phyloP scores from a whole-genome alignment of 2,797 vertebrate species.

The Myiotriccus ornatus region DNA sequence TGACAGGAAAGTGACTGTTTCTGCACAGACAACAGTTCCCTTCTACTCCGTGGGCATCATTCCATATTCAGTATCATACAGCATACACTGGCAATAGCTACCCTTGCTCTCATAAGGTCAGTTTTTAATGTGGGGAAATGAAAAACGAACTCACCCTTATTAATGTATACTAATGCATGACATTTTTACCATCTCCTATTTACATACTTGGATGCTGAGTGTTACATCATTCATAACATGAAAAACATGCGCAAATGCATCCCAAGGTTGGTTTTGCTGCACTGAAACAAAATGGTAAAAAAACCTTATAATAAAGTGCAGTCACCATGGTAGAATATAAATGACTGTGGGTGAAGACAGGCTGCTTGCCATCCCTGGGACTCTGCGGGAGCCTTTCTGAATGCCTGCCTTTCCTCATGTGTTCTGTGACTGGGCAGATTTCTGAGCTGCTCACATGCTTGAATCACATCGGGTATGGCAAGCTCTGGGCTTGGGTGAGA shows the following conservation, averaged over 20 bases:
- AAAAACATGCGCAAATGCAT: neutral
- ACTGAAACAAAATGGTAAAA: neutral
- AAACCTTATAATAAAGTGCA: neutral
- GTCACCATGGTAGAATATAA: neutral
- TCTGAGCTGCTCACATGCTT: fast-evolving
- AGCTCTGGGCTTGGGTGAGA: neutral
- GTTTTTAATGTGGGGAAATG: neutral
- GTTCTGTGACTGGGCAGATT: fast-evolving
- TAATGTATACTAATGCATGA: neutral
- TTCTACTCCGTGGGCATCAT: fast-evolving
- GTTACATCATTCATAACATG: fast-evolving
- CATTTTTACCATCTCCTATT: neutral
- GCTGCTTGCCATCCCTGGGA: neutral
- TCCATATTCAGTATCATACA: fast-evolving
- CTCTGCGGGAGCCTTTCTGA: fast-evolving
- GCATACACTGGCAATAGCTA: neutral
- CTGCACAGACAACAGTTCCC: neutral
- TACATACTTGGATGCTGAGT: neutral
- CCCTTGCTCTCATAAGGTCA: neutral
- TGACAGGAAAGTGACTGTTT: neutral
- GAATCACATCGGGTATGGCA: fast-evolving
- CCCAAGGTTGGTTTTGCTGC: neutral
- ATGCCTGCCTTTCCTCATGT: fast-evolving
- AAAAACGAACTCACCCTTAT: neutral
- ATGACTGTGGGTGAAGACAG: fast-evolving